These are phyloP conservation scores for Pomacea maculata DNA, from an alignment of 1,140 invertebrate genomes.

Conservation along the genomic window DNA sequence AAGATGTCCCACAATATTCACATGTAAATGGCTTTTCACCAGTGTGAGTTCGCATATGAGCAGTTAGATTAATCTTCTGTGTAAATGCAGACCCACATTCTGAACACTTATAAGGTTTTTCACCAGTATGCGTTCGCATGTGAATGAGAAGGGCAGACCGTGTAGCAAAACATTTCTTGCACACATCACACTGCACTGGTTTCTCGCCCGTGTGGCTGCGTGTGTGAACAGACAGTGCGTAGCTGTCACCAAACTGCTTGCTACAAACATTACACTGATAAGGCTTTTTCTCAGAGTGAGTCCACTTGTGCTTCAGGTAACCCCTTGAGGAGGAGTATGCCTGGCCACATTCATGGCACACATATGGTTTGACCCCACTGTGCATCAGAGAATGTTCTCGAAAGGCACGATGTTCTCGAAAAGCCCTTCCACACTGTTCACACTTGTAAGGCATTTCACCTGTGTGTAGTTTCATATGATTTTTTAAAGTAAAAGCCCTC, in stretches of 20 bases:
- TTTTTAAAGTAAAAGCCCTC: conserved; percentile 13
- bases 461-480: conserved; percentile 70
- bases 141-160: conserved; percentile 24
- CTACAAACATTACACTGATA: conserved; percentile 27
- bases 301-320: conserved; percentile 20
- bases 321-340: conserved; percentile 14
- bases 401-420: conserved; percentile 20
- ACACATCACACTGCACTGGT: conserved; percentile 33
- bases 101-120: conserved; percentile 76
- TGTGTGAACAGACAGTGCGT: conserved; percentile 21
- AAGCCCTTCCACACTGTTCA: conserved; percentile 61
- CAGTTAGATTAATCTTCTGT: conserved; percentile 90
- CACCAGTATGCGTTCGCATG: conserved; percentile 28
- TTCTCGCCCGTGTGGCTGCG: conserved; percentile 32
- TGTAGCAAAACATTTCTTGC: conserved; percentile 26
- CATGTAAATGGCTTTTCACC: conserved; percentile 96
- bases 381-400: conserved; percentile 17
- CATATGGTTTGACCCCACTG: conserved; percentile 25
- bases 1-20: conserved; percentile 72
- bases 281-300: conserved; percentile 23
- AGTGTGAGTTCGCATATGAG: conserved; percentile 91
- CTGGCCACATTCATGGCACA: conserved; percentile 18
- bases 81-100: conserved; percentile 86
- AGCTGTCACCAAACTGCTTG: conserved; percentile 13
- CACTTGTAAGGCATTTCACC: conserved; percentile 73